Conservation (phyloP, 2,797 vertebrate species). For the Enteromius fasciolatus region DNA sequence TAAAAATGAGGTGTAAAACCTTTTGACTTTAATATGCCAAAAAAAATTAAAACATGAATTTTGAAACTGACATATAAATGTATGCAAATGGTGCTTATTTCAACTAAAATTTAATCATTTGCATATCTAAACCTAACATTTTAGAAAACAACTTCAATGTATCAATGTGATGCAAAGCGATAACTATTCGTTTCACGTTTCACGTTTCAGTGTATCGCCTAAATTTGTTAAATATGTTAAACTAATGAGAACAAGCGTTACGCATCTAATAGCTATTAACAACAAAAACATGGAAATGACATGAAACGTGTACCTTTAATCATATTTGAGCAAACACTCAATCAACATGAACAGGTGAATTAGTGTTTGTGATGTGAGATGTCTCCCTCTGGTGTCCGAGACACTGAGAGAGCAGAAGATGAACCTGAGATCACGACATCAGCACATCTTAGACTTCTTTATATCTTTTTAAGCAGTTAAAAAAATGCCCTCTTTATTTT, state of each 20-base stretch:
- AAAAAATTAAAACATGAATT: too few relatives aligned
- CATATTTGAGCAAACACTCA: background rate
- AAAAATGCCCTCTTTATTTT: background rate
- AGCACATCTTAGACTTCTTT: background rate
- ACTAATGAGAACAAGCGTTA: background rate
- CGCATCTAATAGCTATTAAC: background rate
- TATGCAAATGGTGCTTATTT: too few relatives aligned
- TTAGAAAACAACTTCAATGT: too few relatives aligned
- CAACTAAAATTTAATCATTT: too few relatives aligned
- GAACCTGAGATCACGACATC: background rate
- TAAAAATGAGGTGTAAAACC: too few relatives aligned
- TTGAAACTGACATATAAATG: too few relatives aligned
- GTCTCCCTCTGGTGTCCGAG: slow-evolving; percentile 5
- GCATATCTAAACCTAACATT: too few relatives aligned
- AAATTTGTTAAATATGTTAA: background rate
- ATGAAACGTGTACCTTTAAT: background rate
- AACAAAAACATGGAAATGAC: background rate
- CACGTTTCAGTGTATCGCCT: too few relatives aligned
- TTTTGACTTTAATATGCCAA: too few relatives aligned
- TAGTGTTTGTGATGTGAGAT: background rate
- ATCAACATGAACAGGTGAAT: background rate
- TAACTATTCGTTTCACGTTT: too few relatives aligned
- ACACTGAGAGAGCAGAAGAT: background rate
- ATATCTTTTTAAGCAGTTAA: background rate
- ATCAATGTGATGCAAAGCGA: too few relatives aligned